These are phyloP conservation scores for Drosophila pectinifera DNA, from an alignment of 1,140 invertebrate genomes.

Conservation along the genomic window DNA sequence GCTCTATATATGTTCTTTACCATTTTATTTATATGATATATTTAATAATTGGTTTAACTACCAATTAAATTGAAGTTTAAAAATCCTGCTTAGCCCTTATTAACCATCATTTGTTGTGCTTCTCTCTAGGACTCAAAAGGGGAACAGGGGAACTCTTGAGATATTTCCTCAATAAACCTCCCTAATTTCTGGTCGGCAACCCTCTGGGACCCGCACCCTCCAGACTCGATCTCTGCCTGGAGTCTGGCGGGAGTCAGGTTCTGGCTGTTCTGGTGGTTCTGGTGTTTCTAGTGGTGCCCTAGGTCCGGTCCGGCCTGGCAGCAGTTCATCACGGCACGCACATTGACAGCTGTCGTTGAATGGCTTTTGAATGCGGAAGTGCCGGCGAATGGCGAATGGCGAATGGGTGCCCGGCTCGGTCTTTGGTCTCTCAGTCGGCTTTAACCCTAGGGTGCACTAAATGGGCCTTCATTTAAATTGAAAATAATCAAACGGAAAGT, in stretches of 20 bases:
- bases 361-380: conserved; percentile 73
- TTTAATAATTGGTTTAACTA: too few species aligned
- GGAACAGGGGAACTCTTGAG: conserved; percentile 11
- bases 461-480: conserved; percentile 80
- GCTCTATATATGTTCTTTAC: too few species aligned
- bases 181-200: conserved; percentile 14
- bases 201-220: conserved; percentile 8
- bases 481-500: conserved; percentile 80
- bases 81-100: too few species aligned
- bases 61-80: too few species aligned
- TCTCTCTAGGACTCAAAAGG: conserved; percentile 12
- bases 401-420: conserved; percentile 18
- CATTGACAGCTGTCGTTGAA: conserved; percentile 79
- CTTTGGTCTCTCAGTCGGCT: neutral
- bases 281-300: conserved; percentile 8
- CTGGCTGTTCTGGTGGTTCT: neutral
- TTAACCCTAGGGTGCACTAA: conserved; percentile 63
- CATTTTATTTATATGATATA: too few species aligned
- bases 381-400: too few species aligned
- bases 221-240: neutral
- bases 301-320: conserved; percentile 29
- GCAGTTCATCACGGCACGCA: conserved; percentile 76
- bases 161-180: conserved; percentile 11
- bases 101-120: conserved; percentile 11
- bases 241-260: conserved; percentile 4